A percentile compares a stretch with the other conserved stretches of the same genome.
These are phyloP conservation scores for Brachionus sp. DNA, from an alignment of 1,140 invertebrate genomes.

Conservation along the genomic window DNA sequence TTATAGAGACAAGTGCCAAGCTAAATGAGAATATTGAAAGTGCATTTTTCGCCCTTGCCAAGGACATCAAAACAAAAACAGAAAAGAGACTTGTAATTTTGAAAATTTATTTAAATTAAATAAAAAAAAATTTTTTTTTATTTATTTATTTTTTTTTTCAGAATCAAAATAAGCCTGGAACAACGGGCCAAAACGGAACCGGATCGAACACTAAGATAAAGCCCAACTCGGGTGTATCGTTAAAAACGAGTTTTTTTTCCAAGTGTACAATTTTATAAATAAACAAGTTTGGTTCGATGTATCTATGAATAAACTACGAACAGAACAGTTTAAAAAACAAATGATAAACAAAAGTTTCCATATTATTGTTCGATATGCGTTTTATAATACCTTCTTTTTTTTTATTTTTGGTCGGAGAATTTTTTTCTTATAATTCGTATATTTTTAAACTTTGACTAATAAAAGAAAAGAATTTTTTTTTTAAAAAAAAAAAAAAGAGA, in stretches of 20 bases:
- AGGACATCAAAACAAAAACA: conserved; percentile 35
- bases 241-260: conserved; percentile 19
- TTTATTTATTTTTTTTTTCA: neutral
- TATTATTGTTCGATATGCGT: neutral
- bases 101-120: neutral
- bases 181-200: neutral
- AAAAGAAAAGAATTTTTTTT: neutral
- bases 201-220: conserved; percentile 3
- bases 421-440: neutral
- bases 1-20: conserved; percentile 98
- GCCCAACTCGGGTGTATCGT: neutral
- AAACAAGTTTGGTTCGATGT: neutral
- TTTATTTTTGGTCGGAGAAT: neutral
- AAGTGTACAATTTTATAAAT: conserved; percentile 43
- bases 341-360: neutral
- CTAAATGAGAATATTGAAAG: conserved; percentile 65
- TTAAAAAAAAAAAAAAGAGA: neutral
- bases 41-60: conserved; percentile 68
- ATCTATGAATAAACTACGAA: neutral
- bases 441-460: neutral
- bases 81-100: conserved; percentile 39
- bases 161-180: conserved; percentile 33
- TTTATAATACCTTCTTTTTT: neutral
- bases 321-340: neutral
- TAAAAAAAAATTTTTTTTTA: neutral